Conservation (phyloP, 2,888 invertebrate genomes). For the Euzophera pinguis region DNA sequence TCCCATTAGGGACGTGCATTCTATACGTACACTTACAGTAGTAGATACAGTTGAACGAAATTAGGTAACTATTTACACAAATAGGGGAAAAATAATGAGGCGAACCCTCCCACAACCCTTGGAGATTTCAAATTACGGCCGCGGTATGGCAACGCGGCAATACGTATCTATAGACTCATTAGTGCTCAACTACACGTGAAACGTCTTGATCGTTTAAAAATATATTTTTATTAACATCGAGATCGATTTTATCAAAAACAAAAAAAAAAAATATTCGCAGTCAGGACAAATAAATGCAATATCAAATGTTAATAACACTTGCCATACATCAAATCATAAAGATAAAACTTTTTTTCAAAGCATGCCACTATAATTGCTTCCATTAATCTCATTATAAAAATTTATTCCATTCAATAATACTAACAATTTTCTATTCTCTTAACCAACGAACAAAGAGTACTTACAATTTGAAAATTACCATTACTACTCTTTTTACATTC, state of each 20-base stretch:
- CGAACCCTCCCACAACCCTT: slow-evolving; percentile 77
- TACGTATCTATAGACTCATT: slow-evolving; percentile 59
- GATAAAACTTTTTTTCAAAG: slow-evolving; percentile 13
- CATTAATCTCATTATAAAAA: slow-evolving; percentile 36
- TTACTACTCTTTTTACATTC: slow-evolving; percentile 58
- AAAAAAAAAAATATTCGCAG: not conserved
- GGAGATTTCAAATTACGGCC: slow-evolving; percentile 73
- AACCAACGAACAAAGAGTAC: slow-evolving; percentile 62
- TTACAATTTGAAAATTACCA: slow-evolving; percentile 46
- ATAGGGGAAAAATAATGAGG: slow-evolving; percentile 79
- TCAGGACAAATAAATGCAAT: slow-evolving; percentile 8
- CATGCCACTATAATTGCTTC: slow-evolving; percentile 16
- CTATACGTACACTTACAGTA: slow-evolving; percentile 70
- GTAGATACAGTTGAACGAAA: slow-evolving; percentile 65
- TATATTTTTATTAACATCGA: not conserved
- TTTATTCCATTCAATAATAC: slow-evolving; percentile 50
- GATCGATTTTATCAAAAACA: not conserved
- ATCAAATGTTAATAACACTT: not conserved
- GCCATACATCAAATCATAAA: slow-evolving; percentile 8
- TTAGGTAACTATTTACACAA: slow-evolving; percentile 79
- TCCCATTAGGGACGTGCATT: slow-evolving; percentile 76
- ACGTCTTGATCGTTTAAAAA: slow-evolving; percentile 43
- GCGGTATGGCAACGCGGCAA: slow-evolving; percentile 46
- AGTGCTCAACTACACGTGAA: slow-evolving; percentile 40
- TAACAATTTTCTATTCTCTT: slow-evolving; percentile 64